Evolutionary conservation across 2,113 vertebrate species (phyloP), one percentile per base, ranked within the genome.

Genomic region (Sinocyclocheilus anophthalmus): DNA sequence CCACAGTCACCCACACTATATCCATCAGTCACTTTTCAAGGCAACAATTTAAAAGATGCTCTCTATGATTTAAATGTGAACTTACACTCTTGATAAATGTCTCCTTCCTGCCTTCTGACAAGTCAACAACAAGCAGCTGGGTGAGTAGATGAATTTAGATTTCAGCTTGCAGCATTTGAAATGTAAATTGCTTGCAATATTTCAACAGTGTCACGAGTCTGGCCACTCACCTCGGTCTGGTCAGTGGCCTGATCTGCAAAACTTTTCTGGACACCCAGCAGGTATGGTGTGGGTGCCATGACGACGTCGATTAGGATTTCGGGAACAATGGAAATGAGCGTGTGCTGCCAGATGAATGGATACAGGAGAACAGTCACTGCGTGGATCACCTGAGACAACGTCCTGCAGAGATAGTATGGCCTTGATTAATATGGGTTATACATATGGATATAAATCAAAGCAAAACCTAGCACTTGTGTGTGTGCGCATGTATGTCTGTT

Each of bases 261-360:
- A 48, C 86, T 94, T 86, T 91, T 96, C 92, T 99, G 97, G 61
- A 99, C 96, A 5, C 97, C 98, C 0, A 99, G 95, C 93, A 99
- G 95, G 92, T 98, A 99, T 9, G 98, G 98, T 0, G 98, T 99
- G 20, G 98, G 98, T 5, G 97, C 97, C 95, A 97, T 97, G 87
- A 98, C 97, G 0, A 97, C 98, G 78, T 95, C 97, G 0, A 99
- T 95, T 39, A 99, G 95, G 89, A 96, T 96, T 89, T 96, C 94
- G 0, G 98, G 98, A 22, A 99, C 96, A 18, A 99, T 98, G 0
- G 98, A 96, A 93, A 99, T 98, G 88, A 97, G 95, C 77, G 97
- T 99, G 93, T 99, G 98, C 67, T 97, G 97, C 97, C 97, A 99
- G 87, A 94, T 96, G 94, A 99, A 99, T 48, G 98, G 98, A 90